phyloP scores from a whole-genome alignment of 2,888 invertebrate genomes.

The Eilema depressum region DNA sequence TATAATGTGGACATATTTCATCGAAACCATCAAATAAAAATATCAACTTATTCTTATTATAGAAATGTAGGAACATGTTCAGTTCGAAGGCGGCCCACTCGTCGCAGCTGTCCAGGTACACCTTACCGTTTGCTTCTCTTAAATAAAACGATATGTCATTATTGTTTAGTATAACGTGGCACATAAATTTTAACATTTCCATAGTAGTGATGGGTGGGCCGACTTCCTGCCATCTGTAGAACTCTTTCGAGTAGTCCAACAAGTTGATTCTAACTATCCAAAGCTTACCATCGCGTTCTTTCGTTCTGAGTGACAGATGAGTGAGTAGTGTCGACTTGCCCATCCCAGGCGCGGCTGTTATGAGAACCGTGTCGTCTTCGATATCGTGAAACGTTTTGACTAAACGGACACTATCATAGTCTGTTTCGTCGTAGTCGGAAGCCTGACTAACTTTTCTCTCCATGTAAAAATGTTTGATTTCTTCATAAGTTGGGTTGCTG shows the following conservation, averaged over 20 bases:
- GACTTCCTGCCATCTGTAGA: slow-evolving; percentile 10
- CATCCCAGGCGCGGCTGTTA: slow-evolving; percentile 27
- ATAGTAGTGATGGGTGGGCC: neutral
- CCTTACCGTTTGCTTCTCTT: neutral
- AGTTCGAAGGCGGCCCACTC: slow-evolving; percentile 9
- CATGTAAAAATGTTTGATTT: slow-evolving; percentile 32
- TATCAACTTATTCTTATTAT: slow-evolving; percentile 19
- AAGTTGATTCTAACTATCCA: slow-evolving; percentile 20
- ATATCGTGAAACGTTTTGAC: slow-evolving; percentile 20
- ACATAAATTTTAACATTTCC: slow-evolving; percentile 14
- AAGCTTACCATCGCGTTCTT: neutral
- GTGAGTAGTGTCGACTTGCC: slow-evolving; percentile 35
- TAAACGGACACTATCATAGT: slow-evolving; percentile 24
- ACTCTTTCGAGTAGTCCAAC: slow-evolving; percentile 13
- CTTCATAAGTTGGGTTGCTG: slow-evolving; percentile 24
- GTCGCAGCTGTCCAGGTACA: slow-evolving; percentile 5
- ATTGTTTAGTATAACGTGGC: slow-evolving; percentile 1
- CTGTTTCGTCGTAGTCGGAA: neutral
- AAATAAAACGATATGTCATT: neutral
- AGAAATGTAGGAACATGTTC: slow-evolving; percentile 18
- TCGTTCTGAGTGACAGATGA: slow-evolving; percentile 15
- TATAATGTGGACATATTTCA: slow-evolving; percentile 26
- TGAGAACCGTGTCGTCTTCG: slow-evolving; percentile 7
- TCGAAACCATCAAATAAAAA: slow-evolving; percentile 28
- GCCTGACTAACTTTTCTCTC: slow-evolving; percentile 20